Percentiles rank a stretch among this genome's conserved stretches.
Conservation (phyloP, 2,113 vertebrate species). For the Ictidomys tridecemlineatus region DNA sequence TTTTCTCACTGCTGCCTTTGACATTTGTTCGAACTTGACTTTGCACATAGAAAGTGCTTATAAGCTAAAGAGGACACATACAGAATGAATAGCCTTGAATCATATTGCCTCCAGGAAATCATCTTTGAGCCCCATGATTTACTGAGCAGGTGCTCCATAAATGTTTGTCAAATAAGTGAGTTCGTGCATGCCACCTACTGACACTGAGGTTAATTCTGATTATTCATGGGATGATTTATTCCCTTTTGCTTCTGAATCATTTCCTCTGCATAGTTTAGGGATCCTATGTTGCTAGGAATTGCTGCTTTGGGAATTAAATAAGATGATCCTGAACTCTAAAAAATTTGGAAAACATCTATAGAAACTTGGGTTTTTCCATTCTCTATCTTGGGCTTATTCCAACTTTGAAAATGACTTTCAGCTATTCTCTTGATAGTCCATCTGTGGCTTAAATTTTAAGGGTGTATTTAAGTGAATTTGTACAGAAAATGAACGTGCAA, state of each 20-base stretch:
- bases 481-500: not conserved
- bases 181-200: not conserved
- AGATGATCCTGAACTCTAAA: not conserved
- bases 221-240: not conserved
- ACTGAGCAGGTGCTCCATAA: not conserved
- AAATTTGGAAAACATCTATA: constrained; percentile 44
- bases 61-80: not conserved
- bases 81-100: not conserved
- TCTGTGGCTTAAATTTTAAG: constrained; percentile 27
- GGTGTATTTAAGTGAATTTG: not conserved
- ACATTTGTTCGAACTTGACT: not conserved
- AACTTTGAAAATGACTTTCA: constrained; percentile 44
- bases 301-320: constrained; percentile 31
- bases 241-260: not conserved
- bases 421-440: constrained; percentile 19
- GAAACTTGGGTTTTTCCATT: constrained; percentile 2
- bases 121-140: not conserved
- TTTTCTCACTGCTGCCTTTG: not conserved
- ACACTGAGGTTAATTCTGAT: not conserved
- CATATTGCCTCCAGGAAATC: not conserved
- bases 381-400: constrained; percentile 7
- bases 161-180: not conserved
- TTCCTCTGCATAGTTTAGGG: not conserved
- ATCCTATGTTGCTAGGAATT: not conserved
- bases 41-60: not conserved